These are phyloP conservation scores for Calonectris borealis DNA, from an alignment of 2,113 vertebrate species.

Conservation along the genomic window DNA sequence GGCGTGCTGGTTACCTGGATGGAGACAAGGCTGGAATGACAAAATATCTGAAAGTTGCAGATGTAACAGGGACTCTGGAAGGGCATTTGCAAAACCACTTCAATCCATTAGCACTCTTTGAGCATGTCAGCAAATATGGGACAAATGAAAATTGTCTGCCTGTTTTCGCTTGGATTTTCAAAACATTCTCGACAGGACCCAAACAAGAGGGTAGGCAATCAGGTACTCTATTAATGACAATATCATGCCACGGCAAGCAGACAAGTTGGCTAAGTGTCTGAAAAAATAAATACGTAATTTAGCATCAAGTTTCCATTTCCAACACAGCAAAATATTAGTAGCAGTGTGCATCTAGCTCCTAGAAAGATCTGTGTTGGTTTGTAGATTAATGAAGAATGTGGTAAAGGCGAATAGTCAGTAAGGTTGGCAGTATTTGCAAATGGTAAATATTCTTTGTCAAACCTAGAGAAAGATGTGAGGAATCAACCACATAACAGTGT, in stretches of 20 bases:
- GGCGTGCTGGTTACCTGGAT: not conserved
- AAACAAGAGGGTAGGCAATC: not conserved
- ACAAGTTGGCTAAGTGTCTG: not conserved
- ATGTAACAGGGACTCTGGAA: not conserved
- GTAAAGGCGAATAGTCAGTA: not conserved
- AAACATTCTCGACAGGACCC: not conserved
- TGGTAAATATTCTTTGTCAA: not conserved
- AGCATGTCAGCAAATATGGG: not conserved
- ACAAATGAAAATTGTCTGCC: conserved; percentile 11
- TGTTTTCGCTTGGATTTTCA: conserved; percentile 11
- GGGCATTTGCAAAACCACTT: conserved; percentile 13
- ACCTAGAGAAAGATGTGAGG: not conserved
- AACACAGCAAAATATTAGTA: not conserved
- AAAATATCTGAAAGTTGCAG: not conserved
- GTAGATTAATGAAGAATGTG: not conserved
- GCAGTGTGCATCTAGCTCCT: not conserved
- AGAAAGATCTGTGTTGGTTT: not conserved
- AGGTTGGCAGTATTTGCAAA: not conserved
- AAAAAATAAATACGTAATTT: not conserved
- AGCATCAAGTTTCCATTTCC: not conserved
- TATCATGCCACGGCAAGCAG: not conserved
- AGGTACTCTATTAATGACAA: conserved; percentile 5
- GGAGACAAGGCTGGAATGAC: conserved; percentile 19
- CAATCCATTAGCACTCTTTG: conserved; percentile 7
- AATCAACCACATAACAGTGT: not conserved